phyloP scores from a whole-genome alignment of 2,797 vertebrate genomes.

The Lepus oiostolus region DNA sequence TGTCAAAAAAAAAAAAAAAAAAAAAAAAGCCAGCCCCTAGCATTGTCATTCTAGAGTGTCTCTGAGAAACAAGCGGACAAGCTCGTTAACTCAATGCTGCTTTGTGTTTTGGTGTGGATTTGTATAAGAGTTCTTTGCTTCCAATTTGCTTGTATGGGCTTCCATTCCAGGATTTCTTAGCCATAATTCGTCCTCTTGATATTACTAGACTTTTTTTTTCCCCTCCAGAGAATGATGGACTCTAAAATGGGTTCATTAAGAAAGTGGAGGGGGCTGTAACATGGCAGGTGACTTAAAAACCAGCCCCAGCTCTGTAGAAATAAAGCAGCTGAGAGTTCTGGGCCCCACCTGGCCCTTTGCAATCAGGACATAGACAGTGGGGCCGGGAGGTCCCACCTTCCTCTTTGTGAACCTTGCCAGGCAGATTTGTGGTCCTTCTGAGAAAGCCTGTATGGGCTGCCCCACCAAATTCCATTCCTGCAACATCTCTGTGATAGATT shows the following conservation, averaged over 20 bases:
- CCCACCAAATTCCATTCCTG: not conserved
- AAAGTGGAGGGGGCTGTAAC: not conserved
- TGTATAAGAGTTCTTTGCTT: not conserved
- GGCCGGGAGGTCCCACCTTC: not conserved
- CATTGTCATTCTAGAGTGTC: not conserved
- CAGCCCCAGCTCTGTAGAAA: not conserved
- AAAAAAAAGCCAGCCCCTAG: not conserved
- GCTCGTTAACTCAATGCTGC: not conserved
- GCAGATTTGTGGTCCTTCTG: slow-evolving; percentile 16
- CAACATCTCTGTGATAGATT: slow-evolving; percentile 38
- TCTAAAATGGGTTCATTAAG: not conserved
- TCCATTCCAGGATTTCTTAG: slow-evolving; percentile 28
- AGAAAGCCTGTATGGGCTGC: not conserved
- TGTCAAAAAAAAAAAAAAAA: no score
- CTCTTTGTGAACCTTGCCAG: not conserved
- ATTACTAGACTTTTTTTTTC: not conserved
- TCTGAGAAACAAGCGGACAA: not conserved
- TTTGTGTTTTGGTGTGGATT: not conserved
- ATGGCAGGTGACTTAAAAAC: not conserved
- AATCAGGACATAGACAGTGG: not conserved
- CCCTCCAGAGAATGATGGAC: not conserved
- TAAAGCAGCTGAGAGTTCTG: not conserved
- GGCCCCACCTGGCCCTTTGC: not conserved
- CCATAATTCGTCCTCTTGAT: not conserved
- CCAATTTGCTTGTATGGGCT: not conserved